A percentile compares a stretch with the other conserved stretches of the same genome.
Evolutionary conservation across 2,888 invertebrate species (phyloP).

Genomic region (Morinoia aosen): DNA sequence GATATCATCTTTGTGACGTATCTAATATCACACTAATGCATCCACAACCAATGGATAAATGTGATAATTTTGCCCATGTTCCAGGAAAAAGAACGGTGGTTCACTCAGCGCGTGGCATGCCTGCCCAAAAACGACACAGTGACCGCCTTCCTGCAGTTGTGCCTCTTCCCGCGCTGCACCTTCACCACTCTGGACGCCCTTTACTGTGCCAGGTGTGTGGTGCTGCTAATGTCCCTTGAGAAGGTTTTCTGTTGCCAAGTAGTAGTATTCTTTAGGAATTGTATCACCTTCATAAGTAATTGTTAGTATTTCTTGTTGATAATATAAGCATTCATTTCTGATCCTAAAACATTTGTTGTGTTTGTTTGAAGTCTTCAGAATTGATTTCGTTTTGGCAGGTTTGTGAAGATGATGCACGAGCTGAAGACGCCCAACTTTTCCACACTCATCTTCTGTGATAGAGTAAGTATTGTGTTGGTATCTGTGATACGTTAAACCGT

Average conservation of each 20-base stretch:
- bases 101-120: conserved; percentile 86
- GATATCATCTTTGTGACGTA: no score
- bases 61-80: background rate
- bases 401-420: conserved; percentile 94
- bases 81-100: conserved; percentile 89
- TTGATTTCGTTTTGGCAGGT: conserved; percentile 71
- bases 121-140: conserved; percentile 96
- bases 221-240: no score
- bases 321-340: no score
- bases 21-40: no score
- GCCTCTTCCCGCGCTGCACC: conserved; percentile 96
- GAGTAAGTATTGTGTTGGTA: conserved; percentile 78
- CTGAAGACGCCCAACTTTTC: conserved; percentile 97
- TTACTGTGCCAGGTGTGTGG: conserved; percentile 86
- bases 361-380: background rate
- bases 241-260: background rate
- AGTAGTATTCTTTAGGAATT: background rate
- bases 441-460: conserved; percentile 95
- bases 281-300: background rate
- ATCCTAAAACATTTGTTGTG: background rate
- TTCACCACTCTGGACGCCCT: conserved; percentile 97
- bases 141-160: conserved; percentile 94
- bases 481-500: background rate
- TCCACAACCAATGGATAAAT: background rate
- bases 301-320: background rate